Evolutionary conservation across 2,113 vertebrate genomes (phyloP), one percentile per base, ranked within the genome.

Genomic region (Dipodomys ordii): DNA sequence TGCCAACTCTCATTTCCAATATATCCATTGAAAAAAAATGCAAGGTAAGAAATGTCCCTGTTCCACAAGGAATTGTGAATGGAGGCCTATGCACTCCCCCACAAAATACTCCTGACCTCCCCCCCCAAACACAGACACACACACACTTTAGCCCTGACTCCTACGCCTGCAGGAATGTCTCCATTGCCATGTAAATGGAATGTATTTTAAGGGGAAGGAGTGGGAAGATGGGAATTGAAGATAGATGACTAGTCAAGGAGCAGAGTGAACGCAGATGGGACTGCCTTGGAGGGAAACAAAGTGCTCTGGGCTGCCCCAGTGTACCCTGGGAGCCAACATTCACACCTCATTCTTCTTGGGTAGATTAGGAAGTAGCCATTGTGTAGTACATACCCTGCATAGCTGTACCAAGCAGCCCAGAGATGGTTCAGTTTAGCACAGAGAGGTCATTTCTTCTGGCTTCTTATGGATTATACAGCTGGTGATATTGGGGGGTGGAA

Each of bases 11-110:
- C 19, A 2, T 78, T 92, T 81, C 88, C 71, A 80, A 84, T 77
- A 83, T 15, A 60, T 6, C 16, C 60, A 67, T 32, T 32, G 69
- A 7, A 27, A 8, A 49, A 22, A n/a, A 73, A 73, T 53, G 44
- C 30, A 71, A 69, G 35, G 32, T 57, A 67, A 71, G 64, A 82
- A 65, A 79, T 46, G 18, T 20, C 9, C 18, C 44, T 35, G 78
- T 64, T 69, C 85, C 72, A 89, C 77, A 57, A 90, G 57, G 83
- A 80, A 81, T 8, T 30, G 67, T 81, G 74, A 89, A 46, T 53
- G 39, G 49, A 84, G 62, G 30, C 57, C 28, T 72, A 12, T 60
- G 64, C 46, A 7, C 57, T 27, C 53, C 30, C 82, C 27, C 20
- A 32, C 72, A 65, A 39, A 67, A 87, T 30, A 30, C 20, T 77